Percentiles rank a stretch among this genome's conserved stretches.
Evolutionary conservation across 1,140 invertebrate species (phyloP).

Genomic region (Saccostrea cuccullata): DNA sequence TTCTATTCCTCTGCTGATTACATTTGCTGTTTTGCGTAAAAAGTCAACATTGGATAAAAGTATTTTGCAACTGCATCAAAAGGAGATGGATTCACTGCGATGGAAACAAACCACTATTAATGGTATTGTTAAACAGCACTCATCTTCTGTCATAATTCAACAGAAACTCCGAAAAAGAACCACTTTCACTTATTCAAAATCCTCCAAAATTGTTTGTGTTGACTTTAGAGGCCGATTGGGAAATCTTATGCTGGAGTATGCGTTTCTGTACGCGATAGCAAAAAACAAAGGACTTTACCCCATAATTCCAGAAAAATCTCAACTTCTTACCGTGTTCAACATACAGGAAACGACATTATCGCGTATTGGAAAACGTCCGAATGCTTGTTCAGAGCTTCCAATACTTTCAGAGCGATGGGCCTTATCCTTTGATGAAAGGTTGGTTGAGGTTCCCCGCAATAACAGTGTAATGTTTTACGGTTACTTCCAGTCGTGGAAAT

Average conservation of each 20-base stretch:
- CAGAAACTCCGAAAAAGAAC: not conserved
- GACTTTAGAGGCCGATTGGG: not conserved
- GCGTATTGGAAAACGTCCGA: not conserved
- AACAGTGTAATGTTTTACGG: slow-evolving; percentile 33
- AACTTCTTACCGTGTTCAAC: not conserved
- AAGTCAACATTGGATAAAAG: no score
- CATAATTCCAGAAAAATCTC: not conserved
- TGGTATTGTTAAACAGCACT: not conserved
- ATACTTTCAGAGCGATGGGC: not conserved
- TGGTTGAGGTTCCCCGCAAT: not conserved
- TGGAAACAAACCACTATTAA: no score
- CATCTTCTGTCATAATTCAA: not conserved
- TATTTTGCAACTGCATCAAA: no score
- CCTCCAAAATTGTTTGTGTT: not conserved
- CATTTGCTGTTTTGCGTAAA: no score
- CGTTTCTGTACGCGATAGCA: not conserved
- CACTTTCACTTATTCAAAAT: not conserved
- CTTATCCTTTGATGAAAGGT: not conserved
- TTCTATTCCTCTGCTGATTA: no score
- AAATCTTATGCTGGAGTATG: slow-evolving; percentile 14
- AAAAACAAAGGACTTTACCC: not conserved
- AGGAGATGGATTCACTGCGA: no score
- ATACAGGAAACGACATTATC: not conserved
- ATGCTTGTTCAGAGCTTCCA: not conserved
- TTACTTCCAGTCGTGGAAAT: slow-evolving; percentile 57